Base-by-base conservation (phyloP, 2,888 invertebrate species). In the Lasioglossum villosulum region DNA sequence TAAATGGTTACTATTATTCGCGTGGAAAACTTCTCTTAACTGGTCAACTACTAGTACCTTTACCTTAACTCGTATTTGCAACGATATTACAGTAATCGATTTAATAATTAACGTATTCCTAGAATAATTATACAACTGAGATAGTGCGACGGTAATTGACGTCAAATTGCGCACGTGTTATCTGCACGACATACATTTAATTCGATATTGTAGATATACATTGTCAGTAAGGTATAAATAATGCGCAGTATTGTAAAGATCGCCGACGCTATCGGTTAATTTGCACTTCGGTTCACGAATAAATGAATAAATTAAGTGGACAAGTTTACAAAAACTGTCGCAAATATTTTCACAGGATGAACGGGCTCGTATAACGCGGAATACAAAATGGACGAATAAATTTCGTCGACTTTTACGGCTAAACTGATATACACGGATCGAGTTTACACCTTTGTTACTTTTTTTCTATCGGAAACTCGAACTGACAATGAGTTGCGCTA, bases 401-500 rank as follows among this genome's bases (percentile, higher is more conserved):
- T 16, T 77, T 52, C 52, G 71, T 45, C 5, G 19, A 27, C 8
- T 37, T 37, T 27, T 27, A 39, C 42, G 71, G 72, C 48, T 34
- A 52, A 52, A 75, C 63, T n/a, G 16, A 19, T 45, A 45, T 45
- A 16, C n/a, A 8, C 34, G 66, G 1, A 59, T 8, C 37, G 4
- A 12, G 37, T 71, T 68, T 14, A 27, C 39, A 45, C 30, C 39
- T 68, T 34, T 10, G 34, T 6, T 8, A 23, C 23, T 68, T 42
- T 52, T 48, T 80, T 79, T 39, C 27, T 12, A 4, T 27, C 16
- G 10, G 52, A 8, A 63, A 71, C 71, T 4, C 45, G 63, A 79
- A 75, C 30, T 23, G 78, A 63, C 63, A 63, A 63, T 16, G 30
- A 75, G 70, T 86, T 88, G 78, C 72, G 56, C 45, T 84, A 71